phyloP scores from a whole-genome alignment of 1,140 invertebrate species.

The Trichoplusia ni region DNA sequence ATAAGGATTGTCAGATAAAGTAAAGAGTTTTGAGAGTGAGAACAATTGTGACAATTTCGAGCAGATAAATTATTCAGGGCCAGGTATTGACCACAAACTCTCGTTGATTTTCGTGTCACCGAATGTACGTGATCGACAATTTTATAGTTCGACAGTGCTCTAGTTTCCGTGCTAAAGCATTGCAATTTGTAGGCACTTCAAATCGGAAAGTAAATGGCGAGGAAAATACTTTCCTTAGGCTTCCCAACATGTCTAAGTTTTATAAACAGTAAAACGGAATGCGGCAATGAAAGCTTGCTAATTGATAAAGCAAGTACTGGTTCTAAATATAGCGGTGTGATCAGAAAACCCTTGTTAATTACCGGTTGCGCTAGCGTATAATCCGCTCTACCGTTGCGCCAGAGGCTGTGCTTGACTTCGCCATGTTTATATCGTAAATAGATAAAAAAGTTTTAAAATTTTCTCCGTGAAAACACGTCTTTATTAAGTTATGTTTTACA shows the following conservation, averaged over 20 bases:
- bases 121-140: conserved; percentile 51
- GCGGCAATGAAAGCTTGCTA: conserved; percentile 32
- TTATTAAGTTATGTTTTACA: neutral
- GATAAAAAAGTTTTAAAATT: too few relatives aligned
- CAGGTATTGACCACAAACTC: conserved; percentile 46
- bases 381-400: conserved; percentile 9
- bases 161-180: conserved; percentile 37
- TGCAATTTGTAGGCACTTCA: conserved; percentile 36
- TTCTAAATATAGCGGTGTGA: conserved; percentile 21
- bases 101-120: conserved; percentile 44
- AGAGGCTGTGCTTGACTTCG: conserved; percentile 7
- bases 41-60: too few relatives aligned
- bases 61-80: conserved; percentile 37
- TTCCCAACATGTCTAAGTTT: conserved; percentile 18
- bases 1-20: too few relatives aligned
- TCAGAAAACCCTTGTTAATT: conserved; percentile 29
- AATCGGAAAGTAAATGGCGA: conserved; percentile 42
- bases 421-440: conserved; percentile 29
- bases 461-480: too few relatives aligned
- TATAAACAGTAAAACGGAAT: conserved; percentile 28
- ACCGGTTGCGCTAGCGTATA: conserved; percentile 30
- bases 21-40: too few relatives aligned
- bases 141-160: too few relatives aligned
- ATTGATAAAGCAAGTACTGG: conserved; percentile 8
- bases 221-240: conserved; percentile 39